phyloP scores from a whole-genome alignment of 2,888 invertebrate species.

The Ametastegia equiseti region DNA sequence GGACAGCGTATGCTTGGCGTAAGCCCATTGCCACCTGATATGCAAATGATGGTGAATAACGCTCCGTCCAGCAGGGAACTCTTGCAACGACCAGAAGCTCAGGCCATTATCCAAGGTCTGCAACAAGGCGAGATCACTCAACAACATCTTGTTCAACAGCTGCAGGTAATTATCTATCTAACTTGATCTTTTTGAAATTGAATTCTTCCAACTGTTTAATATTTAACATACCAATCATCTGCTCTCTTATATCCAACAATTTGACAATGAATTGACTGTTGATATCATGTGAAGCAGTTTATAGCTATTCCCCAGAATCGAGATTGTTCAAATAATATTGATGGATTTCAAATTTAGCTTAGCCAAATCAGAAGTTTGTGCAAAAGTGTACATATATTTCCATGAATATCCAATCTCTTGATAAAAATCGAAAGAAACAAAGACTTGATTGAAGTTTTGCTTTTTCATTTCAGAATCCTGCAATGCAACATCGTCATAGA shows the following conservation, averaged over 20 bases:
- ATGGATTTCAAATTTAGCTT: not conserved
- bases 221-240: too few species aligned
- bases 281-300: not conserved
- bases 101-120: slow-evolving; percentile 87
- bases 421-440: not conserved
- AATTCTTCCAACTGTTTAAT: not conserved
- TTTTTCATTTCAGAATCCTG: slow-evolving; percentile 78
- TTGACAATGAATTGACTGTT: not conserved
- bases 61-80: slow-evolving; percentile 80
- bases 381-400: not conserved
- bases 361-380: not conserved
- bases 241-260: too few species aligned
- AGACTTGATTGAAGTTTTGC: not conserved
- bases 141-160: slow-evolving; percentile 86
- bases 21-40: slow-evolving; percentile 74
- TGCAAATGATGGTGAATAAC: slow-evolving; percentile 76
- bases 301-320: not conserved
- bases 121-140: slow-evolving; percentile 87
- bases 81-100: slow-evolving; percentile 85
- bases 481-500: slow-evolving; percentile 85
- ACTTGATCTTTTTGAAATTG: slow-evolving; percentile 7
- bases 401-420: not conserved
- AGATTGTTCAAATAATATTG: not conserved
- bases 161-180: slow-evolving; percentile 77
- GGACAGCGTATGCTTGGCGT: slow-evolving; percentile 79